Evolutionary conservation across 2,888 invertebrate genomes (phyloP).

Genomic region (Empis livida): DNA sequence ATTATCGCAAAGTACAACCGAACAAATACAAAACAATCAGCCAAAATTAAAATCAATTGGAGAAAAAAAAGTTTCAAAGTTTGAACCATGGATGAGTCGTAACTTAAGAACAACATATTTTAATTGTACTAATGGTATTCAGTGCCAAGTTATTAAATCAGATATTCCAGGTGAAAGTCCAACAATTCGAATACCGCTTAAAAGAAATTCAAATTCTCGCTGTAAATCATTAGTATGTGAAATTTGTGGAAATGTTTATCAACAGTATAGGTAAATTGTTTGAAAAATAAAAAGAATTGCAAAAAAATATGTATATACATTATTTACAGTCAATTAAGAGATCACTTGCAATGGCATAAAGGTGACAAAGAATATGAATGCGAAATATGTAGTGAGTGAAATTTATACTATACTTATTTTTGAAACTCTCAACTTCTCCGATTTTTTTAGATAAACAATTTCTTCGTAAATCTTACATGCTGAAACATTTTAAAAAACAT

Average conservation of each 20-base stretch:
- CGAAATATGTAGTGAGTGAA: constrained; percentile 21
- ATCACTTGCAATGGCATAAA: constrained; percentile 27
- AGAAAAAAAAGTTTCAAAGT: too few relatives aligned
- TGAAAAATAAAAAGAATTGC: constrained; percentile 15
- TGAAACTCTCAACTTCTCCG: not conserved
- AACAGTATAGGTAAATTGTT: constrained; percentile 23
- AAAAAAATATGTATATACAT: not conserved
- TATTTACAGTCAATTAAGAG: constrained; percentile 6
- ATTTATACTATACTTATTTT: not conserved
- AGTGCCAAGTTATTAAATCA: too few relatives aligned
- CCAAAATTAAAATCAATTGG: too few relatives aligned
- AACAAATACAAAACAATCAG: too few relatives aligned
- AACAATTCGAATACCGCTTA: too few relatives aligned
- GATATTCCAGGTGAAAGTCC: too few relatives aligned
- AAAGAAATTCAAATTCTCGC: too few relatives aligned
- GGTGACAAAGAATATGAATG: constrained; percentile 23
- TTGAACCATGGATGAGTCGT: too few relatives aligned
- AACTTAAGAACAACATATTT: too few relatives aligned
- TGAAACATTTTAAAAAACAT: constrained; percentile 25
- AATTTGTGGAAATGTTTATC: constrained; percentile 28
- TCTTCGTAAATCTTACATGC: constrained; percentile 27
- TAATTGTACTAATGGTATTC: too few relatives aligned
- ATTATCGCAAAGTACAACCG: too few relatives aligned
- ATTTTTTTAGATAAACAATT: constrained; percentile 18
- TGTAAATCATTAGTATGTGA: constrained; percentile 19